These are phyloP conservation scores for Alitta virens DNA, from an alignment of 2,888 invertebrate genomes.

Conservation along the genomic window DNA sequence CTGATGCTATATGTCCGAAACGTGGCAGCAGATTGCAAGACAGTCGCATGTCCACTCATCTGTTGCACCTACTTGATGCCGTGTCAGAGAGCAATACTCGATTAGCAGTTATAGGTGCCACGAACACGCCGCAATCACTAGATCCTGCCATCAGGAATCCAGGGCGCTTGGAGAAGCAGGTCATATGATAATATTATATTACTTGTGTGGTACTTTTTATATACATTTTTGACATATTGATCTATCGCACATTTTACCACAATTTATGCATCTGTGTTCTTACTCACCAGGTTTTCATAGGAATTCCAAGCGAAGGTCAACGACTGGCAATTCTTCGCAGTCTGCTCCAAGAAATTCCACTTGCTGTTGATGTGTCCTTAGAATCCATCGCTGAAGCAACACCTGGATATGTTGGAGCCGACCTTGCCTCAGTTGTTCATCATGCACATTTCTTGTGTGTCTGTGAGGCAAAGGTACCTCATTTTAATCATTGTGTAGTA, in stretches of 20 bases:
- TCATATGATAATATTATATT: too few species aligned
- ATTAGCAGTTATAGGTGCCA: conserved; percentile 63
- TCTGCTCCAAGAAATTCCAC: conserved; percentile 34
- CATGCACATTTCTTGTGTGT: conserved; percentile 10
- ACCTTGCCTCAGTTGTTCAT: conserved; percentile 60
- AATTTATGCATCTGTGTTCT: background rate
- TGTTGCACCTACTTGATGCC: conserved; percentile 60
- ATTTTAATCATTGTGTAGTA: background rate
- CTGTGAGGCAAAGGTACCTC: too few species aligned
- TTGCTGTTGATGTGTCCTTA: conserved; percentile 34
- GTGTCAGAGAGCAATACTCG: conserved; percentile 45
- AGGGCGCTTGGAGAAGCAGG: conserved; percentile 64
- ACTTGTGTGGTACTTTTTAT: too few species aligned
- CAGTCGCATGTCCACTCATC: conserved; percentile 58
- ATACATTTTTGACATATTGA: too few species aligned
- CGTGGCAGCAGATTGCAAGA: conserved; percentile 42
- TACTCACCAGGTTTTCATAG: conserved; percentile 57
- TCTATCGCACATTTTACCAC: too few species aligned
- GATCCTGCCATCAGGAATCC: conserved; percentile 61
- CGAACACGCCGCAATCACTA: conserved; percentile 60
- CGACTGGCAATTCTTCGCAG: conserved; percentile 57
- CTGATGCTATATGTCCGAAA: conserved; percentile 48
- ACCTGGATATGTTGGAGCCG: conserved; percentile 64
- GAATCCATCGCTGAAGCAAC: conserved; percentile 59
- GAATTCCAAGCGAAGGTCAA: conserved; percentile 58